Evolutionary conservation across 1,140 invertebrate species (phyloP), one percentile per base, ranked within the genome.

Genomic region (Berghia stephanieae): DNA sequence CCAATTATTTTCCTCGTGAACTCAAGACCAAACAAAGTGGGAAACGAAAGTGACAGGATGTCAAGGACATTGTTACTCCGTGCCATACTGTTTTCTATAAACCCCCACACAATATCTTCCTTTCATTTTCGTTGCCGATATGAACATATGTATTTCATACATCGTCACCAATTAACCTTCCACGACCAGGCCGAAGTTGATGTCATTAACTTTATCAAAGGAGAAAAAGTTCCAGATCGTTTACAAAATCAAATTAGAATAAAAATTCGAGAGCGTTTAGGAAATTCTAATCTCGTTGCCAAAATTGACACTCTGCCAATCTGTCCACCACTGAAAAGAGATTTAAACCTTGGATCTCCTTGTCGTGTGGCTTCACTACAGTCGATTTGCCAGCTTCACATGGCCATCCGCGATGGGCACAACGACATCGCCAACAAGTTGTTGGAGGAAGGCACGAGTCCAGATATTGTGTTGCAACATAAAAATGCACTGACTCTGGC

Each of bases 201-300:
- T n/a, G n/a, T n/a, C n/a, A n/a, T n/a, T n/a, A n/a, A n/a, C n/a
- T n/a, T n/a, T n/a, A n/a, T n/a, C n/a, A n/a, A n/a, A n/a, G n/a
- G n/a, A n/a, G n/a, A n/a, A n/a, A n/a, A n/a, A n/a, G n/a, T n/a
- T n/a, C n/a, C n/a, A n/a, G n/a, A n/a, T n/a, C n/a, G 27, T 8
- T 44, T 76, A 6, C 60, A 76, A 40, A 60, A 76, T 52, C 74
- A 76, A 38, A 34, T 24, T 31, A 44, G 18, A 24, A 27, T 68
- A 21, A 46, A 16, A 24, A 44, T 76, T 27, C 24, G 74, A 36
- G 10, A 34, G 5, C 21, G 5, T 13, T 31, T 76, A n/a, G 60
- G 40, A 5, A 10, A 8, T 10, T n/a, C 34, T n/a, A 49, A 68
- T 16, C 49, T 76, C 40, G 10, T 76, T 27, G 43, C 60, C 16